Evolutionary conservation across 2,797 vertebrate genomes (phyloP).

Genomic region (Epinephelus malabaricus): DNA sequence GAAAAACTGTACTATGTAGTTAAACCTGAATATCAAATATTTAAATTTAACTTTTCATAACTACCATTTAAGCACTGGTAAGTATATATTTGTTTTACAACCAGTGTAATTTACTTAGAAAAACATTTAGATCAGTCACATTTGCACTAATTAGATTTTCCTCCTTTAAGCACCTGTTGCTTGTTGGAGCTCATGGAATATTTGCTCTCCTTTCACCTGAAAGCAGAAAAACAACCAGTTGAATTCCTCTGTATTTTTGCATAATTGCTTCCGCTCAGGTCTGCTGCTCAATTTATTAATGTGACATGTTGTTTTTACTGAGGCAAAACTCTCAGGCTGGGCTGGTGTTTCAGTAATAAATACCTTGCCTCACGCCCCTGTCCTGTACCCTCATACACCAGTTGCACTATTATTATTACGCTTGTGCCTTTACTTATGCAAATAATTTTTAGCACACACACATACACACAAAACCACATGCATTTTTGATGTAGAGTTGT

Average conservation of each 20-base stretch:
- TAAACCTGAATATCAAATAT: conserved; percentile 1
- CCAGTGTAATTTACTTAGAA: conserved; percentile 40
- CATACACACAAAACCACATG: conserved; percentile 17
- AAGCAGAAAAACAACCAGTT: conserved; percentile 51
- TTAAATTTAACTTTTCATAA: conserved; percentile 11
- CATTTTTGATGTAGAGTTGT: conserved; percentile 25
- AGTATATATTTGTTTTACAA: conserved; percentile 15
- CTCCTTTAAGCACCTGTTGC: conserved; percentile 25
- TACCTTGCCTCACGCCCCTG: conserved; percentile 21
- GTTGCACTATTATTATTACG: conserved; percentile 52
- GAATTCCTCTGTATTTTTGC: conserved; percentile 61
- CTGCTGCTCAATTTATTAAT: conserved; percentile 63
- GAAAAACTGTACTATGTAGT: conserved; percentile 10
- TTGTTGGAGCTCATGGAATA: conserved; percentile 30
- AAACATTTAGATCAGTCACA: conserved; percentile 18
- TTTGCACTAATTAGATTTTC: conserved; percentile 23
- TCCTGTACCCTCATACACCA: conserved; percentile 23
- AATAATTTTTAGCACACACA: conserved; percentile 37
- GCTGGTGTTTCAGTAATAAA: conserved; percentile 56
- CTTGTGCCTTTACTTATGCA: conserved; percentile 36
- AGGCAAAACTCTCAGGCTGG: conserved; percentile 28
- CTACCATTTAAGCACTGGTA: conserved; percentile 2
- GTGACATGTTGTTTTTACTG: conserved; percentile 58
- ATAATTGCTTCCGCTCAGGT: conserved; percentile 65
- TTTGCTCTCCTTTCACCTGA: conserved; percentile 37